Evolutionary conservation across 2,113 vertebrate genomes (phyloP).

Genomic region (Aphyosemion australe): DNA sequence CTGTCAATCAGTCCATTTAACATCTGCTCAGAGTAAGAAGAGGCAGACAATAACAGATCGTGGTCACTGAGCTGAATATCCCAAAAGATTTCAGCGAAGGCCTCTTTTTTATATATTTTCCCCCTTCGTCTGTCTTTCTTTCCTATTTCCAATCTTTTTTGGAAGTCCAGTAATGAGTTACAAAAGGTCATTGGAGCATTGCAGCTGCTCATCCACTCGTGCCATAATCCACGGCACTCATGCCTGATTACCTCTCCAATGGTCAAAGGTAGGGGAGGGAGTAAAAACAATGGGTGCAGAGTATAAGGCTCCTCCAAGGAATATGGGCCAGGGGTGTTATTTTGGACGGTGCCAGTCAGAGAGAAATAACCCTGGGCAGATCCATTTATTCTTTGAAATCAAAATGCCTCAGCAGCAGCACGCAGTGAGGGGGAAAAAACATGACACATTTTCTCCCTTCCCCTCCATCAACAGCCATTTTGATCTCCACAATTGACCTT

Average conservation of each 20-base stretch:
- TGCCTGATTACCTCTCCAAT: conserved; percentile 80
- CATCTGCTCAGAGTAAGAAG: conserved; percentile 66
- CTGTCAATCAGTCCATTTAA: conserved; percentile 77
- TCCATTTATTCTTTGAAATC: conserved; percentile 75
- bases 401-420: conserved; percentile 62
- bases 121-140: conserved; percentile 19
- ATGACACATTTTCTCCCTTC: conserved; percentile 68
- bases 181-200: conserved; percentile 83
- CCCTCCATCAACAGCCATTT: conserved; percentile 77
- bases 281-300: conserved; percentile 75
- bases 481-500: conserved; percentile 83
- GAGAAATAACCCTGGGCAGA: conserved; percentile 74
- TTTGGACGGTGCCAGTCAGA: conserved; percentile 73
- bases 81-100: conserved; percentile 74
- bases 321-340: conserved; percentile 73
- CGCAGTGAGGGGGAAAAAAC: conserved; percentile 58
- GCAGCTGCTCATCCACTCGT: conserved; percentile 82
- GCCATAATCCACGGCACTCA: conserved; percentile 77
- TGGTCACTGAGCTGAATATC: conserved; percentile 78
- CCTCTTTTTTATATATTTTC: conserved; percentile 31
- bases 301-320: conserved; percentile 68
- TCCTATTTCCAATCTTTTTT: conserved; percentile 48
- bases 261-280: conserved; percentile 78
- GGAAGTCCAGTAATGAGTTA: conserved; percentile 81
- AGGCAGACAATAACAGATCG: conserved; percentile 74